Percentiles rank a stretch among this genome's conserved stretches.
Conservation (phyloP, 2,888 invertebrate species). For the Galeruca laticollis region DNA sequence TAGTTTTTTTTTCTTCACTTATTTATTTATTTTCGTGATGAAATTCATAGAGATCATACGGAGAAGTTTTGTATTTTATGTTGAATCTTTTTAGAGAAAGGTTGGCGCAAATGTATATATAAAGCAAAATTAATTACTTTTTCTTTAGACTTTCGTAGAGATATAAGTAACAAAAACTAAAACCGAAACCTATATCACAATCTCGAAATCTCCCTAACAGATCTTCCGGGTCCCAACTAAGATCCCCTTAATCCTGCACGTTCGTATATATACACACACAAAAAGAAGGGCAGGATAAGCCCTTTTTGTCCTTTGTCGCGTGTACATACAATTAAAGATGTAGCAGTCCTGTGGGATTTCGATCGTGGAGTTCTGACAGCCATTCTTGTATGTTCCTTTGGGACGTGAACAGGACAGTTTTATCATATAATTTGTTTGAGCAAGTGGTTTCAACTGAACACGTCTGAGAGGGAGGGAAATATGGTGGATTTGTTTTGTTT, state of each 20-base stretch:
- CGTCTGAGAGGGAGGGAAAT: background rate
- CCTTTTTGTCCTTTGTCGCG: slow-evolving; percentile 38
- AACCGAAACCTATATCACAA: slow-evolving; percentile 20
- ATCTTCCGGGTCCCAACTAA: slow-evolving; percentile 37
- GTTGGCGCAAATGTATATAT: too few relatives aligned
- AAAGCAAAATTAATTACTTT: slow-evolving; percentile 15
- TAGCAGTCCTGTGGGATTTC: slow-evolving; percentile 41
- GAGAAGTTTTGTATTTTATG: background rate
- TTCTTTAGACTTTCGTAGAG: slow-evolving; percentile 8
- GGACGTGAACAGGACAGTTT: slow-evolving; percentile 17
- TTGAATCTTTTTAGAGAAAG: too few relatives aligned
- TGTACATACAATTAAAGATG: slow-evolving; percentile 53
- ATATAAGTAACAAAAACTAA: slow-evolving; percentile 16
- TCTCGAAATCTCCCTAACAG: slow-evolving; percentile 21
- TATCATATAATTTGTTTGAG: slow-evolving; percentile 18
- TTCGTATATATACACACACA: slow-evolving; percentile 27
- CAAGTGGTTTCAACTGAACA: background rate
- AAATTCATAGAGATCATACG: background rate
- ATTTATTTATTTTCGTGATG: background rate
- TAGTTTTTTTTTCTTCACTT: slow-evolving; percentile 15
- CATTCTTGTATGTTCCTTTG: slow-evolving; percentile 9
- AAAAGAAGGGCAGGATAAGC: slow-evolving; percentile 41
- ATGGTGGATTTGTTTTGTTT: background rate
- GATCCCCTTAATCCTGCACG: slow-evolving; percentile 41
- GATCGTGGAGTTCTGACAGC: slow-evolving; percentile 10